Evolutionary conservation across 2,113 vertebrate genomes (phyloP), one percentile per base, ranked within the genome.

Genomic region (Sander vitreus): DNA sequence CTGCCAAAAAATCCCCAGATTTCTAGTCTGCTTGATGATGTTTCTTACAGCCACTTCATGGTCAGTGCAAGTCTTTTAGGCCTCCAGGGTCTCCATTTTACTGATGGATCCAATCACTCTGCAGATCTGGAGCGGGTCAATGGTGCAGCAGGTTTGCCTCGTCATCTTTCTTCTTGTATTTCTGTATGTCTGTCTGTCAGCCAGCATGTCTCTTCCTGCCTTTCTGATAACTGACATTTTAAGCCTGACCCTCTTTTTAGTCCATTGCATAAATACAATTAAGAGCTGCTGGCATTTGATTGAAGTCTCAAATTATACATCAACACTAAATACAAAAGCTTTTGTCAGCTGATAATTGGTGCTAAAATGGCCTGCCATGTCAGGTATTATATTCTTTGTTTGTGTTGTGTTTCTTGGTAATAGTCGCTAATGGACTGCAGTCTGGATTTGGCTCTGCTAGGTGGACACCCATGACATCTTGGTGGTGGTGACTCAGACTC

Each of bases 401-500:
- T 87, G 30, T 78, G 66, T 74, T 67, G 55, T 63, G 8, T 78
- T 79, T 65, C 33, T 80, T 67, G 33, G 45, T 78, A 73, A 72
- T 85, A 81, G 62, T 71, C 11, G 3, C 27, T 83, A 85, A 86
- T 89, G 58, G 73, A 69, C 60, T 55, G 25, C 73, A 66, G 58
- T 27, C 27, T 86, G 53, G 51, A 72, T 79, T 73, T 76, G n/a
- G 68, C 71, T 78, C 11, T 60, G 68, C 67, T 43, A 50, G 36
- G 71, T 70, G 83, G 11, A 84, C 59, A 76, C 53, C 45, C 9
- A 70, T 47, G 85, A 81, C 74, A 85, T 76, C 59, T 84, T 71
- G 73, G 55, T 82, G 47, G n/a, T 55, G 30, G 73, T 88, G 89
- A 89, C 58, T 86, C 78, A 89, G 47, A 81, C 57, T 62, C n/a